These are phyloP conservation scores for Stegophylla sp. DNA, from an alignment of 2,888 invertebrate species.

Conservation along the genomic window DNA sequence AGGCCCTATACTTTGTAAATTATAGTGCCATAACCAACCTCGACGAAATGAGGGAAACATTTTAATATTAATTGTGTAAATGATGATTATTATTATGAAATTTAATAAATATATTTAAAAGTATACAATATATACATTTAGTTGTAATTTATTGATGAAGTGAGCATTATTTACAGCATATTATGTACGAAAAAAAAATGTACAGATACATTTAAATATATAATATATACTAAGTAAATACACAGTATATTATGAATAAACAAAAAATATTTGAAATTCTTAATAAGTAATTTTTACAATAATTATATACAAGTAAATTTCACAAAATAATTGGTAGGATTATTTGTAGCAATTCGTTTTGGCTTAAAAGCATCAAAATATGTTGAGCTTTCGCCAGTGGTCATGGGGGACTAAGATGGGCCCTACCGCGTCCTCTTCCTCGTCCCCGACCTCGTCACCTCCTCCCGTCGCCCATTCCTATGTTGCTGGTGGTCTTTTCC, in stretches of 20 bases:
- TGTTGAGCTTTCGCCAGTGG: conserved; percentile 84
- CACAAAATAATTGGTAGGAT: conserved; percentile 56
- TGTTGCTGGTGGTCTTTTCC: conserved; percentile 89
- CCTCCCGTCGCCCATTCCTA: conserved; percentile 84
- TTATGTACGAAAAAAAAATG: neutral
- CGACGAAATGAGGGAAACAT: conserved; percentile 5
- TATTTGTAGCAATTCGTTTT: conserved; percentile 55
- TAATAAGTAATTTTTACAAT: conserved; percentile 23
- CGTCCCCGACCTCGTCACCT: conserved; percentile 89
- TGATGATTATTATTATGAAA: conserved; percentile 16
- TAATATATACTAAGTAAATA: neutral
- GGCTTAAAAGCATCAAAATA: conserved; percentile 90
- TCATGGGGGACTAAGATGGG: conserved; percentile 66
- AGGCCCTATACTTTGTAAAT: conserved; percentile 55
- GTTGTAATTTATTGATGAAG: neutral
- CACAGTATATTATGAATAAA: neutral
- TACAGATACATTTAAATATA: too few species aligned
- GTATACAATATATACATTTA: neutral
- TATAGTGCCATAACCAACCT: conserved; percentile 56
- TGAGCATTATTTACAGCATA: conserved; percentile 6
- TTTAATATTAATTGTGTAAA: conserved; percentile 42
- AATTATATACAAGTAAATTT: conserved; percentile 43
- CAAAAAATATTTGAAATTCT: neutral
- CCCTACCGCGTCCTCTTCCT: conserved; percentile 78
- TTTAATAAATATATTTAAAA: conserved; percentile 50